Conservation (phyloP, 2,113 vertebrate species). For the Camelus dromedarius region DNA sequence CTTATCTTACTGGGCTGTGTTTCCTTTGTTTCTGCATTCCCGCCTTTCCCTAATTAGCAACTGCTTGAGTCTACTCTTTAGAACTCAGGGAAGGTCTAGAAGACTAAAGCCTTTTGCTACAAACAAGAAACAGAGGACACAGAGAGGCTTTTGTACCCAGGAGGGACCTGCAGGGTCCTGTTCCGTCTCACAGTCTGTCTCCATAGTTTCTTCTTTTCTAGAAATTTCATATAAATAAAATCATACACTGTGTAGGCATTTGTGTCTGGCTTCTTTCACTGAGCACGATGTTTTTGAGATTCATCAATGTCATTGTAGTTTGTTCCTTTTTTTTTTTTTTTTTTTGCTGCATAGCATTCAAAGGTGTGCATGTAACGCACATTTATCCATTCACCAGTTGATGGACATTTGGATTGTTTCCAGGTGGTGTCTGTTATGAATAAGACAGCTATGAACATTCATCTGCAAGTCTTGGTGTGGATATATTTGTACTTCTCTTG, state of each 20-base stretch:
- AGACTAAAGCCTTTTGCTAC: neutral
- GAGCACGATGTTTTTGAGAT: neutral
- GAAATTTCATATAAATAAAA: neutral
- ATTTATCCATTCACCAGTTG: neutral
- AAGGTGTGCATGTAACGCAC: neutral
- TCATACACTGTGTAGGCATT: neutral
- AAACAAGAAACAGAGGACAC: neutral
- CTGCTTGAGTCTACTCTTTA: neutral
- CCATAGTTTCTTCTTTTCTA: neutral
- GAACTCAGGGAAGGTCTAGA: neutral
- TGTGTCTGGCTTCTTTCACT: neutral
- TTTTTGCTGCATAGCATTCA: neutral
- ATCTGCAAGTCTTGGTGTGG: neutral
- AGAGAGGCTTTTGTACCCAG: neutral
- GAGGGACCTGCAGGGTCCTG: neutral
- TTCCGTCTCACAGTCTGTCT: neutral
- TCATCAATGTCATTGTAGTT: neutral
- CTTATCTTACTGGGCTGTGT: neutral
- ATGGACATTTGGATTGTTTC: neutral
- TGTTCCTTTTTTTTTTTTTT: neutral
- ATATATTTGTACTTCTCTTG: neutral
- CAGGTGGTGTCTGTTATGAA: neutral
- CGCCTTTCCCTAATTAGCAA: neutral
- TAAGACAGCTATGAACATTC: neutral
- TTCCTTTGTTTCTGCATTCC: neutral